Evolutionary conservation across 2,113 vertebrate species (phyloP).

Genomic region (Cheirogaleus medius): DNA sequence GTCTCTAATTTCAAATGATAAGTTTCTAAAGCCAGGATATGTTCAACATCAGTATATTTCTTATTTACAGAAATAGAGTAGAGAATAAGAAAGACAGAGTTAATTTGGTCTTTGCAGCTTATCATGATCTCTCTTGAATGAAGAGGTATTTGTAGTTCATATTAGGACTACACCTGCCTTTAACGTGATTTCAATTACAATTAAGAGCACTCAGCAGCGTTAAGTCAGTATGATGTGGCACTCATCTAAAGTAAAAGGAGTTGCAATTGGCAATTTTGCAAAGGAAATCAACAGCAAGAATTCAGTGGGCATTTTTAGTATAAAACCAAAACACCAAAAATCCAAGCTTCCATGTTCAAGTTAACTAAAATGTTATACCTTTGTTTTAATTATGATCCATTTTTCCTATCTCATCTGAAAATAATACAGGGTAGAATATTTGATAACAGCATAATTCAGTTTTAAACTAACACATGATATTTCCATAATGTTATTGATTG

Average conservation of each 20-base stretch:
- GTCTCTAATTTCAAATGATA: conserved; percentile 71
- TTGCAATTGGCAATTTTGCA: conserved; percentile 43
- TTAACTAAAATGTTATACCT: conserved; percentile 39
- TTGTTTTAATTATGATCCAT: conserved; percentile 35
- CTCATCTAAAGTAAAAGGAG: conserved; percentile 28
- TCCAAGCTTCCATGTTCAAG: conserved; percentile 32
- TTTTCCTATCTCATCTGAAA: conserved; percentile 54
- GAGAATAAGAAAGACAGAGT: conserved; percentile 40
- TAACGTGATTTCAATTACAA: conserved; percentile 20
- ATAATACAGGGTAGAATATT: conserved; percentile 24
- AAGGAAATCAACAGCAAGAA: conserved; percentile 51
- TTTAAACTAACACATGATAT: conserved; percentile 14
- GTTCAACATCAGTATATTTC: conserved; percentile 51
- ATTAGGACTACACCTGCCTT: neutral
- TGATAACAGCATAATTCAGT: conserved; percentile 18
- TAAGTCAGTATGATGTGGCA: neutral
- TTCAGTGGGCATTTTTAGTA: conserved; percentile 34
- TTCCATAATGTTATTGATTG: neutral
- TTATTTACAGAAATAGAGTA: conserved; percentile 67
- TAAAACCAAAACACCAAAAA: conserved; percentile 58
- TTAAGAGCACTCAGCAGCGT: neutral
- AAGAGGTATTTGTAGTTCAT: conserved; percentile 47
- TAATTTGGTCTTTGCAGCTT: conserved; percentile 29
- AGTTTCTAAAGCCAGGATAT: conserved; percentile 59
- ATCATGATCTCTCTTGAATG: conserved; percentile 34